These are phyloP conservation scores for Pluvialis apricaria DNA, from an alignment of 2,113 vertebrate species.

Conservation along the genomic window DNA sequence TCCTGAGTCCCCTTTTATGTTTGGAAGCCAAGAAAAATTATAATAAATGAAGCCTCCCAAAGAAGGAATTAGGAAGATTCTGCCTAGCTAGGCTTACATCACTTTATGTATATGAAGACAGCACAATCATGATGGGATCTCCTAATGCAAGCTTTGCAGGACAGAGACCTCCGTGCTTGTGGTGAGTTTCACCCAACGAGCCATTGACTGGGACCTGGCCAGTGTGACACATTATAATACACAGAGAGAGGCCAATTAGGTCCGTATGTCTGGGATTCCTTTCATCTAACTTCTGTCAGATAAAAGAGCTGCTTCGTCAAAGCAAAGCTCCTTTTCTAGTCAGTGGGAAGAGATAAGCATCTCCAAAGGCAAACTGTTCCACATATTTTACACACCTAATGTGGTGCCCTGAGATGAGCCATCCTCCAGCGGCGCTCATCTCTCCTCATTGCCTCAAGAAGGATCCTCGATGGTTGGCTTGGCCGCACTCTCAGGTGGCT, in stretches of 20 bases:
- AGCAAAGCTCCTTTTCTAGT: neutral
- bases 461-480: neutral
- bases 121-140: neutral
- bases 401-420: neutral
- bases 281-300: conserved; percentile 34
- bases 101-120: neutral
- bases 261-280: neutral
- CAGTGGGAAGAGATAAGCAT: conserved; percentile 23
- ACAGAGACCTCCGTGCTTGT: neutral
- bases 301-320: conserved; percentile 20
- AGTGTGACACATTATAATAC: neutral
- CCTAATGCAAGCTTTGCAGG: neutral
- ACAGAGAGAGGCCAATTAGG: neutral
- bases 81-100: neutral
- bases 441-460: neutral
- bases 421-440: neutral
- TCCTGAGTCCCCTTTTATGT: neutral
- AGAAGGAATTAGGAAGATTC: neutral
- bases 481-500: neutral
- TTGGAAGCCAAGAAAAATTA: neutral
- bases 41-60: neutral
- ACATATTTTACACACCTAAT: neutral
- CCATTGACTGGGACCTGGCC: neutral
- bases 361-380: conserved; percentile 11
- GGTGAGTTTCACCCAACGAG: neutral